A percentile compares a stretch with the other conserved stretches of the same genome.
Conservation (phyloP, 2,797 vertebrate genomes). For the Periparus ater region DNA sequence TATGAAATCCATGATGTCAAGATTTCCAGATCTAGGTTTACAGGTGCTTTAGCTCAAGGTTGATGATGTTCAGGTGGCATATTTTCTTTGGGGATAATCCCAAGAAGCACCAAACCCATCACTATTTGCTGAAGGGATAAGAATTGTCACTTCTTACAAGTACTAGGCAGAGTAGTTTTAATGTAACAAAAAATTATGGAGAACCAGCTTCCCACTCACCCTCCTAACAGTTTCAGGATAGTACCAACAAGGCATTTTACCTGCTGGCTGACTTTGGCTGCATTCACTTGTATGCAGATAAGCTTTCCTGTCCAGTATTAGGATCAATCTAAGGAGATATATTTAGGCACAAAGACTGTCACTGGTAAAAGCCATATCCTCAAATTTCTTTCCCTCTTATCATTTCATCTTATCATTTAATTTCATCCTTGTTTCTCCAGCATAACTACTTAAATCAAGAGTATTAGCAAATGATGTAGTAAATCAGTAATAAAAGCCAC, state of each 20-base stretch:
- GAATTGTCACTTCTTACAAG: not conserved
- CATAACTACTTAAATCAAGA: not conserved
- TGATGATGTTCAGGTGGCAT: not conserved
- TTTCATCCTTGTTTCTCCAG: not conserved
- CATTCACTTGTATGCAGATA: not conserved
- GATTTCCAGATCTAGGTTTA: not conserved
- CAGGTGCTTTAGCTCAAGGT: not conserved
- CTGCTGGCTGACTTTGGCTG: fast-evolving
- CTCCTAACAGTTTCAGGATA: not conserved
- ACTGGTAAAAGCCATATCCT: not conserved
- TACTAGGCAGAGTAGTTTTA: not conserved
- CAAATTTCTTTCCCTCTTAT: not conserved
- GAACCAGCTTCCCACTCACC: not conserved
- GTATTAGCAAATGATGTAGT: slow-evolving; percentile 25
- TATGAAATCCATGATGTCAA: not conserved
- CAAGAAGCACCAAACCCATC: not conserved
- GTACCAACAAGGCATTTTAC: not conserved
- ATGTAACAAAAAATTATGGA: not conserved
- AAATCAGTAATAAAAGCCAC: slow-evolving; percentile 24
- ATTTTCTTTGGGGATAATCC: not conserved
- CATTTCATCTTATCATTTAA: not conserved
- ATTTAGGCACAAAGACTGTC: not conserved
- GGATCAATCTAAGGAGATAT: not conserved
- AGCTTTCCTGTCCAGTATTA: not conserved
- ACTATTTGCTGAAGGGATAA: slow-evolving; percentile 18